Percentiles rank a stretch among this genome's conserved stretches.
phyloP scores from a whole-genome alignment of 2,888 invertebrate species.

The Athrips mouffetella region DNA sequence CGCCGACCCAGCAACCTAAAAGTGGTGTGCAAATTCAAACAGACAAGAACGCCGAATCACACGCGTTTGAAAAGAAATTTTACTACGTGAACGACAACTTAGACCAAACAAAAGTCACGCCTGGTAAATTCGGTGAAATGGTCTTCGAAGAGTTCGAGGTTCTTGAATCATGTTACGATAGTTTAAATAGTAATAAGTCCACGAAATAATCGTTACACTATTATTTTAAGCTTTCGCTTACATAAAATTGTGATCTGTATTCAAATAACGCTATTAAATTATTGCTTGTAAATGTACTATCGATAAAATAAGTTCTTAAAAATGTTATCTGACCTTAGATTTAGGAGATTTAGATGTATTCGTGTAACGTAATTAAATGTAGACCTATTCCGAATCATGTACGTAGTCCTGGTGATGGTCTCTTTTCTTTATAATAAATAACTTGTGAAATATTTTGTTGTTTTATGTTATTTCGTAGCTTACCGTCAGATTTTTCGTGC shows the following conservation, averaged over 20 bases:
- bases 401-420: conserved; percentile 69
- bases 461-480: conserved; percentile 35
- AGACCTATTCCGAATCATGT: conserved; percentile 41
- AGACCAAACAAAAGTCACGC: conserved; percentile 74
- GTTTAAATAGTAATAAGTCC: conserved; percentile 77
- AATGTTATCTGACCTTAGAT: conserved; percentile 44
- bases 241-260: conserved; percentile 70
- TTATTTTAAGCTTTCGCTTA: conserved; percentile 52
- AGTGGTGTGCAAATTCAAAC: conserved; percentile 34
- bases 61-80: conserved; percentile 77
- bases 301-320: conserved; percentile 45
- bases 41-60: conserved; percentile 48
- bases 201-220: conserved; percentile 49
- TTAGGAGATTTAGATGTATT: conserved; percentile 7
- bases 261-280: conserved; percentile 68
- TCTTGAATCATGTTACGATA: conserved; percentile 80
- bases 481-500: conserved; percentile 67
- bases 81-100: conserved; percentile 79
- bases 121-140: conserved; percentile 87
- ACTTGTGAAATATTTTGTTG: conserved; percentile 37
- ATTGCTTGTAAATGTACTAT: conserved; percentile 60
- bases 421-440: conserved; percentile 53
- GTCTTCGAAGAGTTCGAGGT: conserved; percentile 91
- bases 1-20: conserved; percentile 30
- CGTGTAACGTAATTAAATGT: conserved; percentile 20